Percentiles rank a stretch among this genome's conserved stretches.
Evolutionary conservation across 2,113 vertebrate species (phyloP).

Genomic region (Cinclus mexicanus): DNA sequence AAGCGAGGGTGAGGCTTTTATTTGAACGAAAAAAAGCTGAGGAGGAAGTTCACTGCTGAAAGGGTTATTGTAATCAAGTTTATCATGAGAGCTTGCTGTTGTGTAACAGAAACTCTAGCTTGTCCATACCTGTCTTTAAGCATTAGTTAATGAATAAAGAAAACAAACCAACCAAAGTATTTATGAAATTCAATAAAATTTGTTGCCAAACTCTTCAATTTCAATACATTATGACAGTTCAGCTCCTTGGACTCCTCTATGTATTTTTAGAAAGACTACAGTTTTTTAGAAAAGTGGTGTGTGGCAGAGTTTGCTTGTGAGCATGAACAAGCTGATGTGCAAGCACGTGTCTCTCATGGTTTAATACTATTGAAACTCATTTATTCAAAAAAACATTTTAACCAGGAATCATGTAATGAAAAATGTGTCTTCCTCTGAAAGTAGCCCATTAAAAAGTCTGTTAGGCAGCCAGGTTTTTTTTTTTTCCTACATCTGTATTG

Average conservation of each 20-base stretch:
- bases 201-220: slow-evolving; percentile 51
- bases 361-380: slow-evolving; percentile 23
- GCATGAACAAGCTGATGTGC: neutral
- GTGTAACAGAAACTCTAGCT: slow-evolving; percentile 85
- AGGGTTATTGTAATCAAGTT: slow-evolving; percentile 77
- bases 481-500: neutral
- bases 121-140: slow-evolving; percentile 78
- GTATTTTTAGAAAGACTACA: neutral
- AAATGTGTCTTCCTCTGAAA: neutral
- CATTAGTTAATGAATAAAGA: slow-evolving; percentile 77
- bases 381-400: neutral
- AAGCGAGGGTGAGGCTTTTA: slow-evolving; percentile 75
- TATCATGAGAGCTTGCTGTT: slow-evolving; percentile 76
- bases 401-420: neutral
- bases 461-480: neutral
- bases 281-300: neutral
- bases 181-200: slow-evolving; percentile 73
- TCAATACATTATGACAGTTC: neutral
- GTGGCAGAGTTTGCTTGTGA: neutral
- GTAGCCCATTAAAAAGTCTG: neutral
- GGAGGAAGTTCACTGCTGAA: slow-evolving; percentile 78
- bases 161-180: slow-evolving; percentile 73
- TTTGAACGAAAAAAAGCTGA: slow-evolving; percentile 50
- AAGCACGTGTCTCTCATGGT: neutral
- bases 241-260: neutral